Base-by-base conservation (phyloP, 2,888 invertebrate species). In the Melanostoma mellinum region DNA sequence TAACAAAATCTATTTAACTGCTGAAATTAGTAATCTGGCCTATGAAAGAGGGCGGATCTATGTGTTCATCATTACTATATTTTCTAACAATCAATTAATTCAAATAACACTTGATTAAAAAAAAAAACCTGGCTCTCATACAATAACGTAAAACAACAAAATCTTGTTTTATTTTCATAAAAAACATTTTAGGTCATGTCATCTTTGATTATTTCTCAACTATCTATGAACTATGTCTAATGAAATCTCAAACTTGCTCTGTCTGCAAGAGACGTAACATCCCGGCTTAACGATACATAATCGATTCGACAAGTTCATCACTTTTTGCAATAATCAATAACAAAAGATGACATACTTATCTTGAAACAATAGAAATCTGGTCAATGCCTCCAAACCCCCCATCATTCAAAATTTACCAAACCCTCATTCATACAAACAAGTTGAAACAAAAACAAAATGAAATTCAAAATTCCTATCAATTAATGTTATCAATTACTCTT, bases 401-500 rank as follows among this genome's bases (percentile, higher is more conserved):
- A 38, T 63, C 63, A 38, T n/a, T 63, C 30, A 48, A 63, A 2
- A 32, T 38, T 61, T 4, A 50, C n/a, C 53, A 44, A 55, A 3
- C 48, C 36, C 10, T 72, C n/a, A 42, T 36, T 33, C 30, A 35
- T 2, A 9, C 44, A n/a, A 46, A 68, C 30, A 6, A 42, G 42
- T 30, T 36, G 9, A 44, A 53, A 40, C 48, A 20, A 20, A 35
- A 53, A 20, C 1, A 53, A 67, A 67, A 33, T 44, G 20, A 52
- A 55, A 48, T 56, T 40, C 60, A 60, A 60, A 60, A 52, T 44
- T 8, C 65, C 46, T 38, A 55, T 40, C 55, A 56, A 73, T 42
- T 60, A 52, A 52, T 53, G 32, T 42, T 71, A 72, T 72, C 61
- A 81, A 77, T 72, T 61, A 42, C 36, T 60, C 20, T 65, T 75